Base-by-base conservation (phyloP, 2,888 invertebrate genomes). In the Drosophila infuscata region DNA sequence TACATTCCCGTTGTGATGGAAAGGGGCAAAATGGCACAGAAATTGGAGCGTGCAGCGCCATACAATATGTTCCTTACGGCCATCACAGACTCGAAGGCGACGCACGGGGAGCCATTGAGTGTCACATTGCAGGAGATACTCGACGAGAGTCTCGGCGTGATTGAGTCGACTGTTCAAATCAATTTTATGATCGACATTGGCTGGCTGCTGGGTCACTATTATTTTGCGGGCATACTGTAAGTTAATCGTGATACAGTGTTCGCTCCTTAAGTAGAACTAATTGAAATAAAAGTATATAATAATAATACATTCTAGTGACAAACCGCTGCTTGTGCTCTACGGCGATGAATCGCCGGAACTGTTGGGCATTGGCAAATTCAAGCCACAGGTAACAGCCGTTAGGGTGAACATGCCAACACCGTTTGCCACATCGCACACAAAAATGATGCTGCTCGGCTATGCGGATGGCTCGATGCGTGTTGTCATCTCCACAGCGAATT, bases 141-240 rank as follows among this genome's bases (percentile, higher is more conserved):
- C 6, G 97, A 97, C 86, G 94, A 94, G 9, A 96, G 96, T 89
- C 93, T 97, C 5, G 97, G 97, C 0, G 95, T 95, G 67, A 93
- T 98, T 7, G 95, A 95, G 79, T 94, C 95, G 51, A 96, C 96
- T 0, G 93, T 97, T n/a, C 97, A 99, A 93, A 96, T 99, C 33
- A 99, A 98, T 93, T 99, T 97, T 88, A 97, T 98, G 97, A 96
- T 98, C 46, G 98, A 99, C 84, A 94, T 97, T 12, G 96, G 96
- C 1, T 99, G 98, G 98, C 92, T 99, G 0, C 94, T 98, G 65
- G 96, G 97, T 0, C 97, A 98, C 85, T 98, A 98, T 88, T 94
- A 95, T 85, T 95, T 95, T 84, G 96, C 96, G 61, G 96, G 96
- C 61, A 95, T 96, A 87, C 94, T 95, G 95, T 95, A 93, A 91